Percentiles rank a stretch among this genome's conserved stretches.
phyloP scores from a whole-genome alignment of 2,797 vertebrate species.

The Melanotaenia trifasciata region DNA sequence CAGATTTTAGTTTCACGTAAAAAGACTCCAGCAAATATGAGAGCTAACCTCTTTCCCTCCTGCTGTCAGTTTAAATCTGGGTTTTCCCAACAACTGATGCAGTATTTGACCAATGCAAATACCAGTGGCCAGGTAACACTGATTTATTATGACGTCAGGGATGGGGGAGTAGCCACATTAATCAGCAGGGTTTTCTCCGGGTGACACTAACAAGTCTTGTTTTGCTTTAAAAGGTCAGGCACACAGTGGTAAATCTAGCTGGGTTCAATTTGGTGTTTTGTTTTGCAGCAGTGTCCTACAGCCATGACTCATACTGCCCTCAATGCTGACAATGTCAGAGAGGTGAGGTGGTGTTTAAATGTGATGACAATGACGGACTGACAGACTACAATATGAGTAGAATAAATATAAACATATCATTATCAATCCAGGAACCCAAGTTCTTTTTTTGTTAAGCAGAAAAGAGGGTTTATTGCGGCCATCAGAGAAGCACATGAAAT shows the following conservation, averaged over 20 bases:
- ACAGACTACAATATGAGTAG: conserved; percentile 1
- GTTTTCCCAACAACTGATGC: conserved; percentile 50
- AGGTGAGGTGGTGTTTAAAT: conserved; percentile 1
- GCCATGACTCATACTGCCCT: background rate
- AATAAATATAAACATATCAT: background rate
- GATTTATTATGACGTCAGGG: conserved; percentile 65
- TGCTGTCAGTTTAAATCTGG: conserved; percentile 62
- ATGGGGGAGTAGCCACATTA: conserved; percentile 55
- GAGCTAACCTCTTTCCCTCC: conserved; percentile 47
- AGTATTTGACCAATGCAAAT: conserved; percentile 60
- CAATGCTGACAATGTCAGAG: conserved; percentile 4
- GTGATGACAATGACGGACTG: background rate
- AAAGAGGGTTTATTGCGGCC: background rate
- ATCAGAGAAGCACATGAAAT: background rate
- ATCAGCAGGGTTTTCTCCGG: conserved; percentile 66
- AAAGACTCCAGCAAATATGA: conserved; percentile 45
- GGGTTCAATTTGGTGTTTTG: conserved; percentile 71
- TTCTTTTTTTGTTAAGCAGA: background rate
- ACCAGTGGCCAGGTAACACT: conserved; percentile 72
- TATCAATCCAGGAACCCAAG: background rate
- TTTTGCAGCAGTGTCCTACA: conserved; percentile 47
- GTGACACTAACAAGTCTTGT: conserved; percentile 69
- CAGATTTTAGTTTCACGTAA: conserved; percentile 57
- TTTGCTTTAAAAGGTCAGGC: conserved; percentile 79
- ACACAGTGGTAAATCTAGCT: conserved; percentile 55